phyloP scores from a whole-genome alignment of 2,113 vertebrate species.

The Pao palembangensis region DNA sequence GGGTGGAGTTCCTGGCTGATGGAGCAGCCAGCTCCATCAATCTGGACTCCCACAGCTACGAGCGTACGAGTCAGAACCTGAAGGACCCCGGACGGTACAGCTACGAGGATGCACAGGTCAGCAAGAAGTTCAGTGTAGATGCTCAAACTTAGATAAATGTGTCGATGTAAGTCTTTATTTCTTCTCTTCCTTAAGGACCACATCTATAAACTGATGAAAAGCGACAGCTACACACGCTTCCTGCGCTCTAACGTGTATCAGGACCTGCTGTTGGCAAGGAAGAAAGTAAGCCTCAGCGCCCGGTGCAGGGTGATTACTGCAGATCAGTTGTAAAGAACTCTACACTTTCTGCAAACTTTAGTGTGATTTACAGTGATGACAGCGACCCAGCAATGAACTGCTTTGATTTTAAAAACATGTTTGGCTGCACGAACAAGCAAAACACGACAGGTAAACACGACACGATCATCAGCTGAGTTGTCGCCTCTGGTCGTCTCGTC shows the following conservation, averaged over 20 bases:
- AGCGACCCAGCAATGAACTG: too few species aligned
- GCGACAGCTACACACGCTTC: slow-evolving; percentile 95
- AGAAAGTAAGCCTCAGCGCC: slow-evolving; percentile 80
- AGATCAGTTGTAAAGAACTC: too few species aligned
- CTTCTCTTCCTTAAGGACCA: slow-evolving; percentile 81
- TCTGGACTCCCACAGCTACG: slow-evolving; percentile 95
- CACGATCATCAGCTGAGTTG: background rate
- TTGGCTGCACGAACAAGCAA: too few species aligned
- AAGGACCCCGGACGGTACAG: slow-evolving; percentile 92
- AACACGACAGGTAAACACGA: background rate
- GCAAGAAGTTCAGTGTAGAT: background rate
- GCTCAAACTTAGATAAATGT: background rate
- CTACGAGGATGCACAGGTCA: slow-evolving; percentile 94
- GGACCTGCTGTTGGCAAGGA: slow-evolving; percentile 92
- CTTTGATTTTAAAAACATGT: too few species aligned
- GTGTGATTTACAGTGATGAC: too few species aligned
- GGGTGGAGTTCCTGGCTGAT: slow-evolving; percentile 95
- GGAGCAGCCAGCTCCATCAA: slow-evolving; percentile 95
- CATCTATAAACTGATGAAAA: slow-evolving; percentile 99
- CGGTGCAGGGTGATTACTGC: background rate
- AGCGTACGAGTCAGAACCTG: slow-evolving; percentile 92
- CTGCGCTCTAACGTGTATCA: slow-evolving; percentile 96
- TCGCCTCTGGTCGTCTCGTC: background rate
- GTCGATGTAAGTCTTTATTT: background rate
- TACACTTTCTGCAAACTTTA: too few species aligned